Conservation (phyloP, 2,888 invertebrate genomes). For the Oxystoma pomonae region DNA sequence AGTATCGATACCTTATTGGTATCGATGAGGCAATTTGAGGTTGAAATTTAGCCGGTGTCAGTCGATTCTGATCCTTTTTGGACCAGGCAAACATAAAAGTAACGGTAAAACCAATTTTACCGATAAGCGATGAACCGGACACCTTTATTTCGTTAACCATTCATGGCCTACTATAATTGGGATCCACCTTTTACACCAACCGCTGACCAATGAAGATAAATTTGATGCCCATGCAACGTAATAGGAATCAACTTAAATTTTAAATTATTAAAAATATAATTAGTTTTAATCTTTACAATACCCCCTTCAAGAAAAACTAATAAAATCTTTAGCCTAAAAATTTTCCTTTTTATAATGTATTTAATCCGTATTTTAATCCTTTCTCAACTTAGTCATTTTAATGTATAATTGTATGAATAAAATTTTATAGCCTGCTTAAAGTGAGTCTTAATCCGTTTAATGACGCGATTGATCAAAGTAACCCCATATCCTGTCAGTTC, state of each 20-base stretch:
- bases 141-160: not conserved
- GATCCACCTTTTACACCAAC: not conserved
- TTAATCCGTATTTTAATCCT: no score
- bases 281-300: no score
- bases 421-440: no score
- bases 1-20: not conserved
- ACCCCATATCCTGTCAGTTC: not conserved
- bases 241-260: not conserved
- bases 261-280: no score
- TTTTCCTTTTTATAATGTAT: no score
- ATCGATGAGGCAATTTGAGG: not conserved
- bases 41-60: conserved; percentile 5
- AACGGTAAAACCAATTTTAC: not conserved
- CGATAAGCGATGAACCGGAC: not conserved
- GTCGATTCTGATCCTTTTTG: conserved; percentile 20
- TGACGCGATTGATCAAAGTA: not conserved
- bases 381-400: no score
- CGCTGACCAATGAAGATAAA: not conserved
- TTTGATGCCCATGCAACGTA: not conserved
- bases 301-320: no score
- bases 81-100: conserved; percentile 14
- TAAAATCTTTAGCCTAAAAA: no score
- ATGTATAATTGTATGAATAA: no score
- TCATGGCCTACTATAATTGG: not conserved
- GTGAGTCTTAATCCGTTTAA: not conserved